Percentiles rank a stretch among this genome's conserved stretches.
Evolutionary conservation across 2,113 vertebrate genomes (phyloP).

Genomic region (Saguinus imperator): DNA sequence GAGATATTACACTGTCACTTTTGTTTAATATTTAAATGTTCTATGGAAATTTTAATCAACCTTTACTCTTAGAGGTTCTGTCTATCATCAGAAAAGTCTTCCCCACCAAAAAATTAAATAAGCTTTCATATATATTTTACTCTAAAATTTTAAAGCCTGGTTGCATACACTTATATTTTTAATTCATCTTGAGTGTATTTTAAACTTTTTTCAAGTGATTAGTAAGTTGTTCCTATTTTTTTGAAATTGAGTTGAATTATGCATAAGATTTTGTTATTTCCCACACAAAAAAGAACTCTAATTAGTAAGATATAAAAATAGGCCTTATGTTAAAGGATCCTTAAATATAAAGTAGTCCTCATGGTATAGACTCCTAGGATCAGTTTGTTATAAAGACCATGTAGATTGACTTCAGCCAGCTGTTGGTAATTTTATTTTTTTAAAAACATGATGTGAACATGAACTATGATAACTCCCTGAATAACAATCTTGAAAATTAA

Average conservation of each 20-base stretch:
- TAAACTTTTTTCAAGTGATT: slow-evolving; percentile 42
- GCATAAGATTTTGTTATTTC: neutral
- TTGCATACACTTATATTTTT: neutral
- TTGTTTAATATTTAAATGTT: slow-evolving; percentile 2
- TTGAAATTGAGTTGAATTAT: slow-evolving; percentile 31
- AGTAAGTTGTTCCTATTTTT: neutral
- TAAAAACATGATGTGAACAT: neutral
- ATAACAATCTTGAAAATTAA: slow-evolving; percentile 53
- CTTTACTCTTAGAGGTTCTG: neutral
- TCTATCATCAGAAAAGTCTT: slow-evolving; percentile 17
- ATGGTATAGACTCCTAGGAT: neutral
- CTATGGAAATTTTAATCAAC: neutral
- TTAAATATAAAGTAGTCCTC: neutral
- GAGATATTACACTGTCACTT: neutral
- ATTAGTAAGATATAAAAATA: slow-evolving; percentile 32
- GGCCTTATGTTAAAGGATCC: neutral
- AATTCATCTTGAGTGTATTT: slow-evolving; percentile 1
- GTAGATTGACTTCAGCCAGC: neutral
- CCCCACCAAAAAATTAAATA: neutral
- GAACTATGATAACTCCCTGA: neutral
- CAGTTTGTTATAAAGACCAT: neutral
- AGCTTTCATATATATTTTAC: neutral
- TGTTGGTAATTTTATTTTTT: slow-evolving; percentile 23
- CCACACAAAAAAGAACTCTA: slow-evolving; percentile 6
- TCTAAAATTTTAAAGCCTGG: neutral